These are phyloP conservation scores for Enteromius treurensis DNA, from an alignment of 2,797 vertebrate species.

Conservation along the genomic window DNA sequence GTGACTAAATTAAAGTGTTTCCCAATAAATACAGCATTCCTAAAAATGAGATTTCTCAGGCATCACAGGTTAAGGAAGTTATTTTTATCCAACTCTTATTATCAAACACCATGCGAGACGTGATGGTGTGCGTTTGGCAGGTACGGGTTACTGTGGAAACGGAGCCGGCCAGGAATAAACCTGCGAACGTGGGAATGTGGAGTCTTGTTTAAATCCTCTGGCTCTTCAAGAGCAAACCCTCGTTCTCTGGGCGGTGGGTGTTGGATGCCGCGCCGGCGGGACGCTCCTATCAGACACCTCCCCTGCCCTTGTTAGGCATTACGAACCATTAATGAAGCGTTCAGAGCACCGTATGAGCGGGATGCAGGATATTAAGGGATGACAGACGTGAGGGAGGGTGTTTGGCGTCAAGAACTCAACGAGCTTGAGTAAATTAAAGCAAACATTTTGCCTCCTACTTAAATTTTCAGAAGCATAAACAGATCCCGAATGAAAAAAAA, in stretches of 20 bases:
- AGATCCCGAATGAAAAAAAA: constrained; percentile 27
- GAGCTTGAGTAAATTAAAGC: constrained; percentile 49
- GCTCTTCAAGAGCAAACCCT: background rate
- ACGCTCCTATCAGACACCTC: constrained; percentile 9
- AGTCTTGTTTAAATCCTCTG: constrained; percentile 2
- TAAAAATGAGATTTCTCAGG: background rate
- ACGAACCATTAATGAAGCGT: constrained; percentile 43
- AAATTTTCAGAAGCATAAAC: constrained; percentile 51
- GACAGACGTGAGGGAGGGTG: constrained; percentile 46
- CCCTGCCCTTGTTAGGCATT: constrained; percentile 27
- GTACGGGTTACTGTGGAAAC: constrained; percentile 54
- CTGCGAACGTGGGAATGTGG: background rate
- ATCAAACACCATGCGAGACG: constrained; percentile 34
- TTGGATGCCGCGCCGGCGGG: background rate
- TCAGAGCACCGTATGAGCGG: background rate
- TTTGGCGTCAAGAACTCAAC: constrained; percentile 33
- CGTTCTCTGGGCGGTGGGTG: background rate
- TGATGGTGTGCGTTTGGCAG: constrained; percentile 7
- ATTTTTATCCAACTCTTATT: constrained; percentile 50
- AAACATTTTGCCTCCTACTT: constrained; percentile 47
- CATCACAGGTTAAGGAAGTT: background rate
- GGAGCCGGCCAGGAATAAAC: constrained; percentile 1
- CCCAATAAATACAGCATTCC: background rate
- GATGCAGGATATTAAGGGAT: constrained; percentile 30
- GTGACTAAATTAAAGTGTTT: background rate